phyloP scores from a whole-genome alignment of 2,797 vertebrate species.

The Oreortyx pictus region DNA sequence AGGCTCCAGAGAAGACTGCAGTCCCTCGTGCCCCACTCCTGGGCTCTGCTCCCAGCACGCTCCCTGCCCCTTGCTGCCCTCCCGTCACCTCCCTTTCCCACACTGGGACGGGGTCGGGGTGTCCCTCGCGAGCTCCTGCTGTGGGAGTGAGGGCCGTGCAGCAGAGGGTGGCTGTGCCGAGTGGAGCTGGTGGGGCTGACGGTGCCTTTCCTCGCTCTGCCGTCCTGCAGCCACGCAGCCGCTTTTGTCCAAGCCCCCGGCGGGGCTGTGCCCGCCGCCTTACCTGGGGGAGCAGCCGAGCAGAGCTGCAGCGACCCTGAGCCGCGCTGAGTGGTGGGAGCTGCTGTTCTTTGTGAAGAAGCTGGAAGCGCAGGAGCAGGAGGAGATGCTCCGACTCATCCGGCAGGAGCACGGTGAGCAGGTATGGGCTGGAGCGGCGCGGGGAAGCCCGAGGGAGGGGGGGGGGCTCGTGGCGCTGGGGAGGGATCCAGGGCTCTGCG shows the following conservation, averaged over 20 bases:
- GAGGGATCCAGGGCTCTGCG: not conserved
- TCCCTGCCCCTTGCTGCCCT: constrained; percentile 79
- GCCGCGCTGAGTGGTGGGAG: constrained; percentile 78
- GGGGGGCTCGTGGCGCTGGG: not conserved
- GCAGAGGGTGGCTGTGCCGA: not conserved
- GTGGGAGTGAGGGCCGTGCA: not conserved
- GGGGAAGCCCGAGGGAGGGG: no score
- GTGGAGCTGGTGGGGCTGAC: not conserved
- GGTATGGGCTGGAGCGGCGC: constrained; percentile 69
- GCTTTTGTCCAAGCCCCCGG: not conserved
- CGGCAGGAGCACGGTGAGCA: constrained; percentile 83
- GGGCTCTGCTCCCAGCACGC: not conserved
- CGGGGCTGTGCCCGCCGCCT: not conserved
- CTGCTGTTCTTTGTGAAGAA: constrained; percentile 96
- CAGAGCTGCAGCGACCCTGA: no score
- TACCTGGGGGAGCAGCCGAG: no score
- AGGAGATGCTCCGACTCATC: constrained; percentile 83
- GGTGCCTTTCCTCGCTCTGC: not conserved
- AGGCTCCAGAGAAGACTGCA: not conserved
- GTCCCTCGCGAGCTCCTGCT: not conserved
- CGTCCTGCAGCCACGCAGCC: not conserved
- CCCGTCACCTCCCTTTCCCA: not conserved
- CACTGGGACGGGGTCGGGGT: no score
- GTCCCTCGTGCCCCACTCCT: not conserved
- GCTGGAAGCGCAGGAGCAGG: constrained; percentile 86